Evolutionary conservation across 2,888 invertebrate genomes (phyloP).

Genomic region (Phaedon cochleariae): DNA sequence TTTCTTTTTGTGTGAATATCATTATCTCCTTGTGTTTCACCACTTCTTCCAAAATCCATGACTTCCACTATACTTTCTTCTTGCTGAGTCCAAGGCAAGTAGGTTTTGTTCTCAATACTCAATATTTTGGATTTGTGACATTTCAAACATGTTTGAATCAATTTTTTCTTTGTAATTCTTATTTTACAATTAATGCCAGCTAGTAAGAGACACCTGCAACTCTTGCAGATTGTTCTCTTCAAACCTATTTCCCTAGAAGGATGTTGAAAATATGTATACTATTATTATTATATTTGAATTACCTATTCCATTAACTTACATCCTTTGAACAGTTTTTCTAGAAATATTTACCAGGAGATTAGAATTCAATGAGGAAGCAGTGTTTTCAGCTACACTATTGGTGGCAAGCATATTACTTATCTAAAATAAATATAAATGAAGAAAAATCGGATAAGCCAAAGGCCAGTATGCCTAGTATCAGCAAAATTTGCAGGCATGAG

Average conservation of each 20-base stretch:
- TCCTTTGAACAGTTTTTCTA: conserved; percentile 58
- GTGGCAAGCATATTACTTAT: conserved; percentile 45
- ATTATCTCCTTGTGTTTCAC: conserved; percentile 17
- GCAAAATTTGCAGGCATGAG: too few relatives aligned
- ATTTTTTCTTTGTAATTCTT: conserved; percentile 62
- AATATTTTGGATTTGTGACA: conserved; percentile 60
- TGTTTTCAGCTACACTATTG: conserved; percentile 39
- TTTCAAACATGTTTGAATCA: conserved; percentile 61
- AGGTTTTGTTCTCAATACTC: conserved; percentile 54
- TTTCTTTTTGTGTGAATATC: conserved; percentile 35
- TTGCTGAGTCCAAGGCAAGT: conserved; percentile 62
- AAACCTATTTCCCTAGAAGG: conserved; percentile 63
- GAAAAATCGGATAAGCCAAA: too few relatives aligned
- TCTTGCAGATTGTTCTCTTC: conserved; percentile 66
- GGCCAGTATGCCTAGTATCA: too few relatives aligned
- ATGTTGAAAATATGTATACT: neutral
- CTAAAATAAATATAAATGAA: conserved; percentile 40
- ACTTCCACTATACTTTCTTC: conserved; percentile 60
- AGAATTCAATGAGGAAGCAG: conserved; percentile 52
- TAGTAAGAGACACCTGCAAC: conserved; percentile 63
- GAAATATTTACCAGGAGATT: conserved; percentile 56
- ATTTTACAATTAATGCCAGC: conserved; percentile 65
- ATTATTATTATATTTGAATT: too few relatives aligned
- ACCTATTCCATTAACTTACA: too few relatives aligned
- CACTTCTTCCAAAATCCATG: conserved; percentile 55